A percentile compares a stretch with the other conserved stretches of the same genome.
phyloP scores from a whole-genome alignment of 1,140 invertebrate genomes.

The Eciton burchellii region DNA sequence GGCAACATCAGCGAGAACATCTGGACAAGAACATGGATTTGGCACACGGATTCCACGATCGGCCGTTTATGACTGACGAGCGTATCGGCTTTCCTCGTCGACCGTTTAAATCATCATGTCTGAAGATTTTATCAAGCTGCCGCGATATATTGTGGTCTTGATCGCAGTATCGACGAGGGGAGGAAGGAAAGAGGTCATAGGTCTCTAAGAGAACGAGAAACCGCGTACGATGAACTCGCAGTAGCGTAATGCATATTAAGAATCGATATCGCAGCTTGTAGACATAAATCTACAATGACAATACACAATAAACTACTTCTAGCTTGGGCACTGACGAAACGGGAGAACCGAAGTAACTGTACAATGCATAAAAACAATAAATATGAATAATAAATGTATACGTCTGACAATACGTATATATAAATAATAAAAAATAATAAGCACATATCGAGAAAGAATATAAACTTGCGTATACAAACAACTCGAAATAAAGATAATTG shows the following conservation, averaged over 20 bases:
- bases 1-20: constrained; percentile 26
- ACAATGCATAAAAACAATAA: background rate
- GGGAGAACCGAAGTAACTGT: too few species aligned
- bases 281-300: background rate
- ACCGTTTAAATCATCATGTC: constrained; percentile 20
- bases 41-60: constrained; percentile 23
- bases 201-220: constrained; percentile 34
- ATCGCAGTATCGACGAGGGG: background rate
- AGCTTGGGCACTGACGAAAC: background rate
- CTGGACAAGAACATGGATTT: constrained; percentile 40
- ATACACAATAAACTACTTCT: background rate
- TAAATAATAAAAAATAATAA: background rate
- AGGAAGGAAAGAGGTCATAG: too few species aligned
- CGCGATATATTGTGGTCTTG: background rate
- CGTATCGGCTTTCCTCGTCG: constrained; percentile 5
- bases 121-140: background rate
- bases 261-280: too few species aligned
- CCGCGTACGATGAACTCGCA: background rate
- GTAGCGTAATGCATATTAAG: constrained; percentile 36
- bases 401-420: background rate
- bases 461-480: too few species aligned
- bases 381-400: background rate
- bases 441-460: too few species aligned
- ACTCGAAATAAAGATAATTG: too few species aligned
- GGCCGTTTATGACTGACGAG: constrained; percentile 8